Conservation (phyloP, 2,888 invertebrate genomes). For the Balanococcus diminutus region DNA sequence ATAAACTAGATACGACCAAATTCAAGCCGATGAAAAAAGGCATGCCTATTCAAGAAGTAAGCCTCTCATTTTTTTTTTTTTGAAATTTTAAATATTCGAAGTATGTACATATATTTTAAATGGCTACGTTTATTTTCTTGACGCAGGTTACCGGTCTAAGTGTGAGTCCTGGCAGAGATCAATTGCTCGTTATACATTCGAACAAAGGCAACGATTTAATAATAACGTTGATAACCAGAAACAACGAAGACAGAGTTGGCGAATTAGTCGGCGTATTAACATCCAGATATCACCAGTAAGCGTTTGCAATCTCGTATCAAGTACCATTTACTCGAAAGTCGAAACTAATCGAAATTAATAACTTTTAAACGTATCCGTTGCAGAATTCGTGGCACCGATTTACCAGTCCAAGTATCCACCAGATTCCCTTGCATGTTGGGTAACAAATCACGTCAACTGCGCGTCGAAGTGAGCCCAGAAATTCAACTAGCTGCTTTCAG, state of each 20-base stretch:
- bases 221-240: slow-evolving; percentile 69
- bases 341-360: background rate
- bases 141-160: slow-evolving; percentile 82
- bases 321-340: no score
- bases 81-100: no score
- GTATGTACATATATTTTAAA: no score
- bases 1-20: slow-evolving; percentile 84
- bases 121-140: slow-evolving; percentile 53
- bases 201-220: slow-evolving; percentile 89
- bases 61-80: slow-evolving; percentile 50
- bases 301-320: slow-evolving; percentile 59
- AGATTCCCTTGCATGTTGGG: slow-evolving; percentile 82
- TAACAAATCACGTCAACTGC: slow-evolving; percentile 72
- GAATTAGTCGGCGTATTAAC: slow-evolving; percentile 84
- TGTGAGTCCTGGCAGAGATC: slow-evolving; percentile 84
- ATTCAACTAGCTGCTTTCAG: slow-evolving; percentile 64
- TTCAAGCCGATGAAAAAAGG: slow-evolving; percentile 88
- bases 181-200: slow-evolving; percentile 85
- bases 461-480: slow-evolving; percentile 68
- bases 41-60: slow-evolving; percentile 77
- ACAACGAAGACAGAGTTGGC: slow-evolving; percentile 77
- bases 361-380: slow-evolving; percentile 26
- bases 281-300: slow-evolving; percentile 78
- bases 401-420: slow-evolving; percentile 76
- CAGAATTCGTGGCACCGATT: slow-evolving; percentile 66